Evolutionary conservation across 2,888 invertebrate species (phyloP).

Genomic region (Agonopterix heracliana): DNA sequence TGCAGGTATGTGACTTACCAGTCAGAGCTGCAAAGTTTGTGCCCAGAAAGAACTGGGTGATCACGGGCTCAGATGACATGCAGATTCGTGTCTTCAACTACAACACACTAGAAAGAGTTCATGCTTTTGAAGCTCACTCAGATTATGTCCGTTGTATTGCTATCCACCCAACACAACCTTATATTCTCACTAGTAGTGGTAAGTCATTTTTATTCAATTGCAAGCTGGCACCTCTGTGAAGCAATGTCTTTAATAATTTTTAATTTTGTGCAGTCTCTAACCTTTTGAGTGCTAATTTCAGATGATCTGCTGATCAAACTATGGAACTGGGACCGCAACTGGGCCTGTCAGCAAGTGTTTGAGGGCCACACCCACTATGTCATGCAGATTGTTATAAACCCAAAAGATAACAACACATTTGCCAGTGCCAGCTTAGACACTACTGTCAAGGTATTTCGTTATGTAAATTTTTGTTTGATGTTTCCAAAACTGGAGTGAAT

Average conservation of each 20-base stretch:
- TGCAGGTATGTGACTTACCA: slow-evolving; percentile 94
- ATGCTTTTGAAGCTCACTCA: slow-evolving; percentile 98
- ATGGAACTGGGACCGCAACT: slow-evolving; percentile 99
- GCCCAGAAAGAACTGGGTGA: slow-evolving; percentile 98
- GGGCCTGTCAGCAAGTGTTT: slow-evolving; percentile 98
- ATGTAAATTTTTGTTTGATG: background rate
- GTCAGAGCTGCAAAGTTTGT: slow-evolving; percentile 98
- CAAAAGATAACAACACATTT: slow-evolving; percentile 99
- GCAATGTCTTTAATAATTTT: too few relatives aligned
- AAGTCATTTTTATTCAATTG: slow-evolving; percentile 37
- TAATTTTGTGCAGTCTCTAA: too few relatives aligned
- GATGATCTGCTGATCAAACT: slow-evolving; percentile 99
- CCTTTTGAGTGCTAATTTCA: slow-evolving; percentile 42
- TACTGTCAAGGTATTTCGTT: slow-evolving; percentile 85
- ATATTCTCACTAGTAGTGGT: slow-evolving; percentile 97
- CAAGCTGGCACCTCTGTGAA: too few relatives aligned
- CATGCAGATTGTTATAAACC: slow-evolving; percentile 99
- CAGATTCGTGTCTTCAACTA: slow-evolving; percentile 98
- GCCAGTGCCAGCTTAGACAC: slow-evolving; percentile 99
- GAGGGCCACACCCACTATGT: slow-evolving; percentile 99
- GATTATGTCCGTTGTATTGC: slow-evolving; percentile 98
- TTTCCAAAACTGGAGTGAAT: background rate
- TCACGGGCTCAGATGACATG: slow-evolving; percentile 98
- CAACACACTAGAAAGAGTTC: slow-evolving; percentile 97
- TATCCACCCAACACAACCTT: slow-evolving; percentile 98